phyloP scores from a whole-genome alignment of 2,888 invertebrate genomes.

The Spilosoma lubricipeda region DNA sequence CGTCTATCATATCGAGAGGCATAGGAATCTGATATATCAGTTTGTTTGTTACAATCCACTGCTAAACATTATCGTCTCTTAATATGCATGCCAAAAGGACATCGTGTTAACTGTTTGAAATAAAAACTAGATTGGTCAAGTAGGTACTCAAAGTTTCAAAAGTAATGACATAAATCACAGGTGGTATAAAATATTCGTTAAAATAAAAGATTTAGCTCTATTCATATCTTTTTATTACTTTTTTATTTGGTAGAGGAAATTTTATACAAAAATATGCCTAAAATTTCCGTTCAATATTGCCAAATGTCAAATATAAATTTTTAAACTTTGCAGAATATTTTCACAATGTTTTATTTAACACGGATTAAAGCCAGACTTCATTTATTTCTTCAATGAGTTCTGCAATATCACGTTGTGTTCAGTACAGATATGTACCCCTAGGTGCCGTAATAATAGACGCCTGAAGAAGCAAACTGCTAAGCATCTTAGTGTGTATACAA shows the following conservation, averaged over 20 bases:
- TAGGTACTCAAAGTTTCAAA: not conserved
- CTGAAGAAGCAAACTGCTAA: conserved; percentile 24
- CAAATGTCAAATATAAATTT: not conserved
- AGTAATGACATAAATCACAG: not conserved
- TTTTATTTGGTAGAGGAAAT: not conserved
- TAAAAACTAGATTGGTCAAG: not conserved
- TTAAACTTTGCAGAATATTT: not conserved
- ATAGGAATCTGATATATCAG: too few relatives aligned
- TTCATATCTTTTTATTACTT: not conserved
- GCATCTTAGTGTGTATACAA: conserved; percentile 33
- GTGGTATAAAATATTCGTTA: not conserved
- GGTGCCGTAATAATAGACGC: conserved; percentile 1
- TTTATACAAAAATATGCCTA: not conserved
- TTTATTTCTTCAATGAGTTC: not conserved
- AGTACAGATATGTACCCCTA: not conserved
- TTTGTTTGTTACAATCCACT: not conserved
- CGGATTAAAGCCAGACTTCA: not conserved
- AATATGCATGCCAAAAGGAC: not conserved
- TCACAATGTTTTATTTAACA: not conserved
- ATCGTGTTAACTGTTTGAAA: not conserved
- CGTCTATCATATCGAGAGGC: too few relatives aligned
- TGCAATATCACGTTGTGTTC: not conserved
- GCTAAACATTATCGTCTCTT: not conserved
- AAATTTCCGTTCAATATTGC: not conserved
- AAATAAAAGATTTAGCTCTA: not conserved